Evolutionary conservation across 2,113 vertebrate genomes (phyloP), one percentile per base, ranked within the genome.

Genomic region (Beaufortia kweichowensis): DNA sequence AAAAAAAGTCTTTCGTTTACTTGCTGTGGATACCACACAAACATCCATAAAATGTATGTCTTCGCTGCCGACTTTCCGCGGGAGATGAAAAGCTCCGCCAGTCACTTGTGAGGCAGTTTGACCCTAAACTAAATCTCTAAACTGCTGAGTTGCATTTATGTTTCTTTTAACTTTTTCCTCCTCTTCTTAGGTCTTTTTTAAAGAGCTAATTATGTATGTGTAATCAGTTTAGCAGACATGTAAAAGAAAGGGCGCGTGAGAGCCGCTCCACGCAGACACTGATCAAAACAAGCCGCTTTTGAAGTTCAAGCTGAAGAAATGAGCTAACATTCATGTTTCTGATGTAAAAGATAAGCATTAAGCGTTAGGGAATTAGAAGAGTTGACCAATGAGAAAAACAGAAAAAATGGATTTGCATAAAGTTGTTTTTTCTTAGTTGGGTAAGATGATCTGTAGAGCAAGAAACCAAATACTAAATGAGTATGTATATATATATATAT

Each of bases 141-240:
- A 69, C 26, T 77, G 73, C 72, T 78, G 71, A 78, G 64, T 26
- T 64, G 15, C 57, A 71, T 35, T 46, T 46, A 66, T 33, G 17
- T 50, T 65, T 21, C 23, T 72, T 77, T 43, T 11, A 53, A 24
- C 55, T 64, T 10, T 53, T 60, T 62, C 48, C n/a, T 41, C 15
- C 31, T 43, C 65, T 69, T 53, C 62, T 56, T 33, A 39, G 46
- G 43, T 69, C 26, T 55, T 82, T 64, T 84, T 82, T 67, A 79
- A 72, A 55, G 46, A 75, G 43, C 64, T 81, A 83, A 81, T 77
- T 75, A 85, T 72, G 50, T 76, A 69, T 59, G 3, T 68, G 80
- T 78, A 75, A 79, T 77, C 60, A 72, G 53, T 78, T 75, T 63
- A 14, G 56, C 33, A 57, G 63, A 31, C 35, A 59, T 33, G 61